Percentiles rank a stretch among this genome's conserved stretches.
Conservation (phyloP, 2,797 vertebrate species). For the Pseudocheirus occidentalis region DNA sequence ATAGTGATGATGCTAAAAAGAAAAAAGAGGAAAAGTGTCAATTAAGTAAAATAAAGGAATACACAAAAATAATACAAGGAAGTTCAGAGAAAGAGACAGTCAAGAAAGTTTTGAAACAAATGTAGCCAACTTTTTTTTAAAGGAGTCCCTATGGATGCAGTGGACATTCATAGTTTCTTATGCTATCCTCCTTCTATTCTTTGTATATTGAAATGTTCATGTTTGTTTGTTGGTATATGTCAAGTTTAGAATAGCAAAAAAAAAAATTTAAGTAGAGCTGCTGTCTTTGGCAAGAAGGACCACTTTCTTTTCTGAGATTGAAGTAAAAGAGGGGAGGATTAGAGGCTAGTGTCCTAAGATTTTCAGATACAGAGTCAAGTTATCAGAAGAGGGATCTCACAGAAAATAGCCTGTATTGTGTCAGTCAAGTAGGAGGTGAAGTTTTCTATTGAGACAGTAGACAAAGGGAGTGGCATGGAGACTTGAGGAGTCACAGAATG, state of each 20-base stretch:
- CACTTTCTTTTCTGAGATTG: background rate
- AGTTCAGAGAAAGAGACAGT: background rate
- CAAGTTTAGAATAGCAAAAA: background rate
- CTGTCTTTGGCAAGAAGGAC: background rate
- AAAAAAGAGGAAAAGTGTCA: too few relatives aligned
- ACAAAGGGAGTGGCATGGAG: background rate
- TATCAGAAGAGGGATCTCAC: background rate
- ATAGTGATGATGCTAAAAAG: too few relatives aligned
- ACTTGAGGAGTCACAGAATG: background rate
- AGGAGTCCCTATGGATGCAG: background rate
- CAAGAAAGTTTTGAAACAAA: too few relatives aligned
- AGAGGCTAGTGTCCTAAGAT: background rate
- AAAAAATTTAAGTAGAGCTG: background rate
- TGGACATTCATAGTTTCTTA: background rate
- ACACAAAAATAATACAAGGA: background rate
- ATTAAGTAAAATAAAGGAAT: background rate
- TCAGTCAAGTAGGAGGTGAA: background rate
- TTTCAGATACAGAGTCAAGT: background rate
- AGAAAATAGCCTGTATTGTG: background rate
- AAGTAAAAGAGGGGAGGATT: background rate
- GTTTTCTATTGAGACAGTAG: background rate
- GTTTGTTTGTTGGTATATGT: background rate
- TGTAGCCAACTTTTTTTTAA: background rate
- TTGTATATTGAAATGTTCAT: background rate
- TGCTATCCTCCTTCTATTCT: background rate